These are phyloP conservation scores for Helicoverpa assulta DNA, from an alignment of 2,888 invertebrate species.

Conservation along the genomic window DNA sequence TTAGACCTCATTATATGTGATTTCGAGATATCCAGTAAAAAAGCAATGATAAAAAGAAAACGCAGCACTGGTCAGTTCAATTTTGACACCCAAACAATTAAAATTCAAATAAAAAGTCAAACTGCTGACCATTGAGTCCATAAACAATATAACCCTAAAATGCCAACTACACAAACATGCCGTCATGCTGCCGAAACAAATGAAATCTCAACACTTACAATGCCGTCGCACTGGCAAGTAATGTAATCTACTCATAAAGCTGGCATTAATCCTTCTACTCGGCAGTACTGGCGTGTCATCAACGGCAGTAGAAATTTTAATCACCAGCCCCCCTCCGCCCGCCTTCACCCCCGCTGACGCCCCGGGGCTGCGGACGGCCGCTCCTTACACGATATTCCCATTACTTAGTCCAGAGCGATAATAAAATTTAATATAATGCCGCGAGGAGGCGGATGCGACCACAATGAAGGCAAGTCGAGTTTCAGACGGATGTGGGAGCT, in stretches of 20 bases:
- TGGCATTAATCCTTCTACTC: conserved; percentile 87
- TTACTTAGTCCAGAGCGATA: conserved; percentile 90
- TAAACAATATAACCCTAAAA: conserved; percentile 34
- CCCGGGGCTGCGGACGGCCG: conserved; percentile 84
- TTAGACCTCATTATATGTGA: neutral
- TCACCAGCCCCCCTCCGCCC: conserved; percentile 72
- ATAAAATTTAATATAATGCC: conserved; percentile 90
- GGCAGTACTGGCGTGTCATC: conserved; percentile 87
- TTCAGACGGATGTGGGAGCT: conserved; percentile 62
- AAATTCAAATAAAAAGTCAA: neutral
- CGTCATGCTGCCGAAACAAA: conserved; percentile 64
- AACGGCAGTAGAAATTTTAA: conserved; percentile 89
- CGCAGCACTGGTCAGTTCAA: neutral
- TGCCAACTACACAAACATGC: conserved; percentile 47
- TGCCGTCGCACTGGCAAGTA: conserved; percentile 78
- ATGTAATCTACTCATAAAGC: conserved; percentile 89
- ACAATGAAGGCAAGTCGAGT: conserved; percentile 75
- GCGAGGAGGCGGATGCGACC: conserved; percentile 85
- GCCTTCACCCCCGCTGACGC: conserved; percentile 70
- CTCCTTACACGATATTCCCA: conserved; percentile 91
- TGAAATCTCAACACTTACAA: conserved; percentile 78
- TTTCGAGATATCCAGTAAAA: too few relatives aligned
- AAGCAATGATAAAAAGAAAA: neutral
- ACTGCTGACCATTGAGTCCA: neutral
- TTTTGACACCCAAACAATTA: too few relatives aligned